Conservation (phyloP, 2,113 vertebrate genomes). For the Petroica traversi region DNA sequence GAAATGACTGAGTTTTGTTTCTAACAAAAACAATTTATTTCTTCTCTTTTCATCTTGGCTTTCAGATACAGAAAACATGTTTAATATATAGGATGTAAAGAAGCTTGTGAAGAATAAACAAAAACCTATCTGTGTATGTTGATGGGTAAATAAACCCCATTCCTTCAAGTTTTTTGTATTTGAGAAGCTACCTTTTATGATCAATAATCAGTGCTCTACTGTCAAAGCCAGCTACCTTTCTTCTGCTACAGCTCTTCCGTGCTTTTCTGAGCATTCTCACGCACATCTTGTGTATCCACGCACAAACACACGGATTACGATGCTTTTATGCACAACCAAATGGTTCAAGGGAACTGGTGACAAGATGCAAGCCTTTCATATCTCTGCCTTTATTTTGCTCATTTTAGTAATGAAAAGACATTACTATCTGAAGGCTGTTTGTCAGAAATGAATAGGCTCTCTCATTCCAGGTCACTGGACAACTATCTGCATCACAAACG, state of each 20-base stretch:
- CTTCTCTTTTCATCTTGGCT: not conserved
- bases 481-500: slow-evolving; percentile 26
- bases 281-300: accelerated
- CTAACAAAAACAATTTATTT: not conserved
- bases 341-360: not conserved
- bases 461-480: slow-evolving; percentile 39
- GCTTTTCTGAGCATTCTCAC: not conserved
- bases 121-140: not conserved
- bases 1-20: not conserved
- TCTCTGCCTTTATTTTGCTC: slow-evolving; percentile 22
- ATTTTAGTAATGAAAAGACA: slow-evolving; percentile 28
- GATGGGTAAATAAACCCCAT: not conserved
- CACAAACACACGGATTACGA: not conserved
- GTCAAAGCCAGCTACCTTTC: not conserved
- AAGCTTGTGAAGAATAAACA: not conserved
- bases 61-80: not conserved
- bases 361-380: not conserved
- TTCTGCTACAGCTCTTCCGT: not conserved
- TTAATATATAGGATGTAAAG: not conserved
- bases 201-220: not conserved
- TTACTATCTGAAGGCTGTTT: slow-evolving; percentile 40
- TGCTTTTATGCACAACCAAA: not conserved
- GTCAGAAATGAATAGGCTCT: slow-evolving; percentile 45
- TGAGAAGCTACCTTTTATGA: not conserved
- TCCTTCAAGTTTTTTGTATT: not conserved